Conservation (phyloP, 2,888 invertebrate species). For the Scaptodrosophila latifasciaeformis region DNA sequence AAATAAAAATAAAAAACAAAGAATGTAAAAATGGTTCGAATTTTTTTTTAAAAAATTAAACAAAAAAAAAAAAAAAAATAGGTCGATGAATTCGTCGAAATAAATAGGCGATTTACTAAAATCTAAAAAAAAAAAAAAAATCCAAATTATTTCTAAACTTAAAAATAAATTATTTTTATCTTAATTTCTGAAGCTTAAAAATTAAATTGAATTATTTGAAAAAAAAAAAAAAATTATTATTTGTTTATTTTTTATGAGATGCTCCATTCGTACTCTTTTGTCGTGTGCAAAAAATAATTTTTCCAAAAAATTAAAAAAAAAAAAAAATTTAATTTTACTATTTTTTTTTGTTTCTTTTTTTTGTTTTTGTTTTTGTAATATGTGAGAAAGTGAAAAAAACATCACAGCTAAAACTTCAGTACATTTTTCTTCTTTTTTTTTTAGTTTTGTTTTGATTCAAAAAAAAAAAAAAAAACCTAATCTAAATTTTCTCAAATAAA, state of each 20-base stretch:
- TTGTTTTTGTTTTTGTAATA: conserved; percentile 23
- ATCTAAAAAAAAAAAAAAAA: no score
- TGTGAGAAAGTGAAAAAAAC: conserved; percentile 71
- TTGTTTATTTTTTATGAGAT: conserved; percentile 39
- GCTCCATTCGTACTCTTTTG: conserved; percentile 38
- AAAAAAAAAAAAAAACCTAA: conserved; percentile 26
- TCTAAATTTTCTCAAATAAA: conserved; percentile 7
- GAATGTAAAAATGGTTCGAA: no score
- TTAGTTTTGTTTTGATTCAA: conserved; percentile 35
- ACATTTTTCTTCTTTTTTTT: conserved; percentile 71
- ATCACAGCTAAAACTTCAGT: conserved; percentile 75
- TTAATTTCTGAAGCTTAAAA: no score
- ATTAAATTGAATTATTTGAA: neutral
- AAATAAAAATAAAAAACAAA: conserved; percentile 12
- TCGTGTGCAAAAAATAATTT: conserved; percentile 2
- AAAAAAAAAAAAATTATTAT: conserved; percentile 2
- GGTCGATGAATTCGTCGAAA: no score
- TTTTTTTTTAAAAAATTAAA: no score
- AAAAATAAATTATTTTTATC: conserved; percentile 20
- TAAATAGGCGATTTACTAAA: no score
- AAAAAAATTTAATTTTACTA: conserved; percentile 33
- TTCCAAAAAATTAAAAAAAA: conserved; percentile 8
- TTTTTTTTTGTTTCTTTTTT: conserved; percentile 12
- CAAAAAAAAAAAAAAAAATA: no score
- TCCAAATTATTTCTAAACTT: no score